A percentile compares a stretch with the other conserved stretches of the same genome.
These are phyloP conservation scores for Suncus etruscus DNA, from an alignment of 2,113 vertebrate species.

Conservation along the genomic window DNA sequence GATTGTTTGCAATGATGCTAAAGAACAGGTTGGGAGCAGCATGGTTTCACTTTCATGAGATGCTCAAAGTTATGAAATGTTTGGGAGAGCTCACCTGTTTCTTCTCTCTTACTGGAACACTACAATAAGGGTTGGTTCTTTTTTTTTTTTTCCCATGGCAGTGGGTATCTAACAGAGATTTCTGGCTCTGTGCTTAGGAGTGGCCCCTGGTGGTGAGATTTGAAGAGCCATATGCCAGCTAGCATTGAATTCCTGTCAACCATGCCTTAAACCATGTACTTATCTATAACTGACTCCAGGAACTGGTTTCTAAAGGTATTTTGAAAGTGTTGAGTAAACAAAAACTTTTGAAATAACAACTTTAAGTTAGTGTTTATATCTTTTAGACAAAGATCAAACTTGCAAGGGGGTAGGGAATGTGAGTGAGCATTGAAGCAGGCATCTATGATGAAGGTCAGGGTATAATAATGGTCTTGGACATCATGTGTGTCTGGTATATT, in stretches of 20 bases:
- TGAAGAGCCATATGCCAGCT: too few species aligned
- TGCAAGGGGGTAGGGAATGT: too few species aligned
- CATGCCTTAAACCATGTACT: too few species aligned
- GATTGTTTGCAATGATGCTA: background rate
- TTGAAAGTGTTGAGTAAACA: background rate
- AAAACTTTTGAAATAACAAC: constrained; percentile 25
- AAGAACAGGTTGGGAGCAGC: background rate
- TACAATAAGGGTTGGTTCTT: background rate
- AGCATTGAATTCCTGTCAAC: too few species aligned
- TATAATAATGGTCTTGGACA: background rate
- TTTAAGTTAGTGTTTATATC: background rate
- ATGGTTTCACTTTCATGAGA: background rate
- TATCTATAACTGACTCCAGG: too few species aligned
- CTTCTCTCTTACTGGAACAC: background rate
- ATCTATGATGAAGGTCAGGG: background rate
- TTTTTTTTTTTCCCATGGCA: too few species aligned
- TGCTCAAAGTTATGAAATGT: too few species aligned
- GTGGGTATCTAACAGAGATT: too few species aligned
- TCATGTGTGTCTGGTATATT: fast-evolving
- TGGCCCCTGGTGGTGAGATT: too few species aligned
- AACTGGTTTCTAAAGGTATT: background rate
- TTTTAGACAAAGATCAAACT: background rate
- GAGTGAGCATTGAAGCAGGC: background rate
- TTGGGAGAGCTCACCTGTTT: background rate
- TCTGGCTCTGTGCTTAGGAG: too few species aligned